Percentiles rank a stretch among this genome's conserved stretches.
Conservation (phyloP, 2,888 invertebrate genomes). For the Micoletzkya japonica region DNA sequence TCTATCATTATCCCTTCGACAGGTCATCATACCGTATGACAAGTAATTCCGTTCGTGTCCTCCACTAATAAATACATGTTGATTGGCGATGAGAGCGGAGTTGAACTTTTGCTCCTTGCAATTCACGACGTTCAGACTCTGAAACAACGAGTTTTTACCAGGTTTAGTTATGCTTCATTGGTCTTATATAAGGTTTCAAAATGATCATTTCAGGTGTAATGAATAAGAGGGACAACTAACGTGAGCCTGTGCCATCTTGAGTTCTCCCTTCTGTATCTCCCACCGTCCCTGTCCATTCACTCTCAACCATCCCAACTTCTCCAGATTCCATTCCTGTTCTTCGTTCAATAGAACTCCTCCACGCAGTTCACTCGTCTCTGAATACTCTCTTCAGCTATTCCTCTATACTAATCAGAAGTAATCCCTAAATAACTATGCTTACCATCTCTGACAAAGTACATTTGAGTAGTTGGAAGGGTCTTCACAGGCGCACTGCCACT, state of each 20-base stretch:
- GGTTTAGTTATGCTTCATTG: no score
- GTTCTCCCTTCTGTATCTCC: slow-evolving; percentile 3
- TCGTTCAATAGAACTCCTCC: slow-evolving; percentile 18
- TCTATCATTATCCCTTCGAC: not conserved
- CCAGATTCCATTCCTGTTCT: slow-evolving; percentile 9
- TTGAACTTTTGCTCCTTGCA: slow-evolving; percentile 18
- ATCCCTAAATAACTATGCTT: not conserved
- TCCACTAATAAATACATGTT: not conserved
- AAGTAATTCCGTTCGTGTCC: not conserved
- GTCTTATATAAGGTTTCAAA: no score
- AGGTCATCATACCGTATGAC: slow-evolving; percentile 1
- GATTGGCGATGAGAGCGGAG: slow-evolving; percentile 10
- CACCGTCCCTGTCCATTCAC: not conserved
- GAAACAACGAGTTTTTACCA: no score
- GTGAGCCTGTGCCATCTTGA: slow-evolving; percentile 23
- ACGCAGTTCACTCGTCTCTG: slow-evolving; percentile 16
- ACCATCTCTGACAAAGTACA: slow-evolving; percentile 22
- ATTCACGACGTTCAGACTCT: slow-evolving; percentile 7
- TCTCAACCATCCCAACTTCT: slow-evolving; percentile 27
- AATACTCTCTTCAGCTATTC: not conserved
- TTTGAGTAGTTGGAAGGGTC: slow-evolving; percentile 7
- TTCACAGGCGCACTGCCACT: slow-evolving; percentile 17
- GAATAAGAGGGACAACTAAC: not conserved
- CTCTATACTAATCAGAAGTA: not conserved
- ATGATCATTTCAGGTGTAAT: no score